phyloP scores from a whole-genome alignment of 2,888 invertebrate species.

The Tenthredo scrophulariae region DNA sequence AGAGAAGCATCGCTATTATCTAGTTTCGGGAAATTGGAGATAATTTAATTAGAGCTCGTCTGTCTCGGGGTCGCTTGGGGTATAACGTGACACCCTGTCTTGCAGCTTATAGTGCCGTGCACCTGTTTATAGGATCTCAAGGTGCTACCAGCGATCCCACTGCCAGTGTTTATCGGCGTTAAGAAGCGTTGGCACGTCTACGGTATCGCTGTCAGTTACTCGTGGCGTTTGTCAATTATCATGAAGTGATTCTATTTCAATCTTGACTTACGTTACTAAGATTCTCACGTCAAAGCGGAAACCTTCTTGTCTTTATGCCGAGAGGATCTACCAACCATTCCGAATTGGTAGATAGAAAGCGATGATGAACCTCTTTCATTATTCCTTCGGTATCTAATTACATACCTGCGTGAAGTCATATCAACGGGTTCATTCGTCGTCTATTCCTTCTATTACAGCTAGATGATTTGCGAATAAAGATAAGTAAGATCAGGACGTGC shows the following conservation, averaged over 20 bases:
- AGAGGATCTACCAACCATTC: not conserved
- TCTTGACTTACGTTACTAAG: not conserved
- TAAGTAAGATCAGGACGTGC: not conserved
- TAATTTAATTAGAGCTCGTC: conserved; percentile 55
- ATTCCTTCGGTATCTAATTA: not conserved
- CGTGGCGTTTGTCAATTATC: conserved; percentile 29
- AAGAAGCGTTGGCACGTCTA: conserved; percentile 10
- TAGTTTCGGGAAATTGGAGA: conserved; percentile 55
- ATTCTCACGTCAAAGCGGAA: not conserved
- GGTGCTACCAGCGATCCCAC: not conserved
- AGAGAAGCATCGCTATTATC: conserved; percentile 53
- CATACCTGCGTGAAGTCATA: not conserved
- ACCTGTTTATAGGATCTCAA: conserved; percentile 34
- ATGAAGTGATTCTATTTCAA: conserved; percentile 28
- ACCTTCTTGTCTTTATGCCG: not conserved
- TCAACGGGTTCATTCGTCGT: not conserved
- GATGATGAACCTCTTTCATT: conserved; percentile 9
- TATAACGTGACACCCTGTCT: conserved; percentile 52
- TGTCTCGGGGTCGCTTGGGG: conserved; percentile 36
- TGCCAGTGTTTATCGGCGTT: conserved; percentile 1
- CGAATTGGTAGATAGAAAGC: not conserved
- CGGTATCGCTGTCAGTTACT: conserved; percentile 29
- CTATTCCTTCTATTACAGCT: not conserved
- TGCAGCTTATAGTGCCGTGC: conserved; percentile 39
- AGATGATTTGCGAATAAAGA: not conserved